Percentiles rank a stretch among this genome's conserved stretches.
Conservation (phyloP, 2,113 vertebrate species). For the Epinephelus lanceolatus region DNA sequence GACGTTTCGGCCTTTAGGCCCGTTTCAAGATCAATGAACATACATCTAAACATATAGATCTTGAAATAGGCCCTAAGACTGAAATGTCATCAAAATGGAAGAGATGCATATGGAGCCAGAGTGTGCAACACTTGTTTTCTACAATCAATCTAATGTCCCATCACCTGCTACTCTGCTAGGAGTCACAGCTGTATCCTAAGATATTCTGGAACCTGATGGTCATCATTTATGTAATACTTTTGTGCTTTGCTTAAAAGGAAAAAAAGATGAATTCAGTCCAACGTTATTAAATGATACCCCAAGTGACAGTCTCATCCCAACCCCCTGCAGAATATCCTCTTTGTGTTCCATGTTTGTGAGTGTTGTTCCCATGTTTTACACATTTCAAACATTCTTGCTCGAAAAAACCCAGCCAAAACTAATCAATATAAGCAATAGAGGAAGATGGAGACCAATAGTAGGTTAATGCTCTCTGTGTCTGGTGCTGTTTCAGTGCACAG, state of each 20-base stretch:
- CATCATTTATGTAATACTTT: neutral
- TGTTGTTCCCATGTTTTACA: neutral
- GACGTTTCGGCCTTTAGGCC: no score
- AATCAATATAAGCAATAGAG: slow-evolving; percentile 46
- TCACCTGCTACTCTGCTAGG: no score
- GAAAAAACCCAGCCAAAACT: neutral
- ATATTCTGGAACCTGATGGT: neutral
- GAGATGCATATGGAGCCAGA: no score
- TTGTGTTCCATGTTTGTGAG: neutral
- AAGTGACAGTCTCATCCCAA: neutral
- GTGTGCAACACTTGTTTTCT: no score
- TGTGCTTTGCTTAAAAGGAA: no score
- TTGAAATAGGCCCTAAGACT: no score
- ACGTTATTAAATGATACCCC: neutral
- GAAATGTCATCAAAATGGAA: no score
- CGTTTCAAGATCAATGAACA: no score
- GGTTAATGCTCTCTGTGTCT: slow-evolving; percentile 40
- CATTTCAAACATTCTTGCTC: slow-evolving; percentile 6
- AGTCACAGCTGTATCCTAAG: neutral
- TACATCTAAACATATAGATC: no score
- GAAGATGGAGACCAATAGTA: slow-evolving; percentile 50
- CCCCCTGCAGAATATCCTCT: neutral
- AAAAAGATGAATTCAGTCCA: neutral
- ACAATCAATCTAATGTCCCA: no score
- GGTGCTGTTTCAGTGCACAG: slow-evolving; percentile 38